Evolutionary conservation across 1,140 invertebrate genomes (phyloP), one percentile per base, ranked within the genome.

Genomic region (Cyclina sinensis): DNA sequence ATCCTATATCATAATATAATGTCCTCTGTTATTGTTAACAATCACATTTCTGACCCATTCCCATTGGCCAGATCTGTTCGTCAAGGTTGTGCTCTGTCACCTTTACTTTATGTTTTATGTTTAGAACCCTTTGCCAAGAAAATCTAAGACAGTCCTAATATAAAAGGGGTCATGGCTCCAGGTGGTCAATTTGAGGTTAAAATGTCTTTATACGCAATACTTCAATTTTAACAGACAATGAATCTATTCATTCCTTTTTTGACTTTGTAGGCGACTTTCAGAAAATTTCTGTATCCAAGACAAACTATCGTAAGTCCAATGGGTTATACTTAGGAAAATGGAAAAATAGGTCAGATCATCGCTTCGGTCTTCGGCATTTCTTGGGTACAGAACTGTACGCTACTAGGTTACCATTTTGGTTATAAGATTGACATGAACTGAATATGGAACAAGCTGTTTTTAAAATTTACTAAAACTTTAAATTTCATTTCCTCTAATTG

Each of bases 81-180:
- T 14, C 95, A 96, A 88, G 95, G 96, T 1, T 95, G 94, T 84
- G 94, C 95, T 0, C 21, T 95, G 2, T 94, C 93, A 76, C 93
- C 94, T 0, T 76, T 95, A 0, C 87, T 95, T 0, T 96, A 96
- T 91, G 95, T 96, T 74, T 76, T 96, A 0, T 93, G 92, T 0
- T 89, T 96, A 0, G 94, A 96, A 78, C 93, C 93, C 16, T 89
- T 93, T 46, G 76, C 81, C 16, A 85, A 35, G n/a, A 91, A 89
- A 83, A 84, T 86, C 0, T 48, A 84, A n/a, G 32, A 82, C 9
- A 88, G 91, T 54, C 32, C 32, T 4, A 30, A 86, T 30, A 92
- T 92, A 62, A 37, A 59, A 54, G 91, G 91, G 62, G 57, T 92
- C 12, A 73, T 84, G 32, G 30, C 91, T 7, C 90, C 91, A 39